Percentiles rank a stretch among this genome's conserved stretches.
phyloP scores from a whole-genome alignment of 2,797 vertebrate genomes.

The Dipus sagitta region DNA sequence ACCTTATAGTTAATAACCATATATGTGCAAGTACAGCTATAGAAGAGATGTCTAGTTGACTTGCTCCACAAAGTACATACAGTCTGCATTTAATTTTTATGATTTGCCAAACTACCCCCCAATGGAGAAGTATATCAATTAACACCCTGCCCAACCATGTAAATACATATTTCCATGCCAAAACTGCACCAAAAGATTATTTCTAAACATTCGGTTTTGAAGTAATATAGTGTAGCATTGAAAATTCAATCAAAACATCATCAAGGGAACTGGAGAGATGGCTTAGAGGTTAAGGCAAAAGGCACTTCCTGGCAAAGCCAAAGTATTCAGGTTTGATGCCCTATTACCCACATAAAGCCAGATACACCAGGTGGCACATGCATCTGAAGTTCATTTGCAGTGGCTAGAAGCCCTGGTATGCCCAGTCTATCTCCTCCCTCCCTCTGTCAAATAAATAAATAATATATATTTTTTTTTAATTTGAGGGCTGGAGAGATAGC shows the following conservation, averaged over 20 bases:
- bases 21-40: neutral
- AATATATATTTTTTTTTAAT: too few species aligned
- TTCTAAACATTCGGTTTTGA: constrained; percentile 34
- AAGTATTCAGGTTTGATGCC: too few species aligned
- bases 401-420: too few species aligned
- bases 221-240: neutral
- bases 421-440: too few species aligned
- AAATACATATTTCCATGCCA: neutral
- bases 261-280: too few species aligned
- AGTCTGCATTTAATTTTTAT: constrained; percentile 10
- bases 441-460: too few species aligned
- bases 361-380: too few species aligned
- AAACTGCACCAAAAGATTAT: neutral
- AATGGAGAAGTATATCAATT: constrained; percentile 20
- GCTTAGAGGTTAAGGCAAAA: too few species aligned
- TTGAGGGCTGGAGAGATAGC: too few species aligned
- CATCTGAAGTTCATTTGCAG: too few species aligned
- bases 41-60: neutral
- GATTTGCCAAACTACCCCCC: constrained; percentile 1
- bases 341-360: too few species aligned
- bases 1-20: constrained; percentile 8
- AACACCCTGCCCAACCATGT: neutral
- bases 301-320: too few species aligned
- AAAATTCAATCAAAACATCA: neutral
- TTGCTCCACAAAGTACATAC: neutral